These are phyloP conservation scores for Sarcoramphus papa DNA, from an alignment of 2,797 vertebrate genomes.

Conservation along the genomic window DNA sequence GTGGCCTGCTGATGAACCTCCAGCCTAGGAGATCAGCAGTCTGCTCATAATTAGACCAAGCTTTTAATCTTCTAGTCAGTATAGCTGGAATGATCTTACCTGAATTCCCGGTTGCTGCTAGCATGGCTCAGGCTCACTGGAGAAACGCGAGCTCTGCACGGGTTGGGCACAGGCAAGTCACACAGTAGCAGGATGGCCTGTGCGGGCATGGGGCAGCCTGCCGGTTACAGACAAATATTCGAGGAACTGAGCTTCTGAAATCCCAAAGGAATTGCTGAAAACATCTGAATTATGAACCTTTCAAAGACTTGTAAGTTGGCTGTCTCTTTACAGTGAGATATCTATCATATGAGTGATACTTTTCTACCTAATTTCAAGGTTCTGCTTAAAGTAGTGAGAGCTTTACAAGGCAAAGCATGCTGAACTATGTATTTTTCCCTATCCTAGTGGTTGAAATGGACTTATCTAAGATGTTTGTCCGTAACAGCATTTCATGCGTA, in stretches of 20 bases:
- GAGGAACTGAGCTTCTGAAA: not conserved
- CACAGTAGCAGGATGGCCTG: fast-evolving
- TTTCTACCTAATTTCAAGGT: not conserved
- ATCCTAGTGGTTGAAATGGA: not conserved
- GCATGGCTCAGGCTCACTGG: too few relatives aligned
- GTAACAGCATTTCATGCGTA: not conserved
- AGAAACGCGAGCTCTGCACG: fast-evolving
- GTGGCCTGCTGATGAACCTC: not conserved
- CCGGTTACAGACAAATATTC: not conserved
- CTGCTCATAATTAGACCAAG: not conserved
- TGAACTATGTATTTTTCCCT: not conserved
- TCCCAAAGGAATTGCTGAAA: not conserved
- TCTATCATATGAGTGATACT: not conserved
- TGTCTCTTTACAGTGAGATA: not conserved
- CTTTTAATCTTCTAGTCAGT: not conserved
- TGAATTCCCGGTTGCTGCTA: fast-evolving
- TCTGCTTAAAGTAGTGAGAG: not conserved
- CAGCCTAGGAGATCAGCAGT: not conserved
- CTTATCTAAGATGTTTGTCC: not conserved
- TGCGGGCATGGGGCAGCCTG: not conserved
- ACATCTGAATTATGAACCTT: not conserved
- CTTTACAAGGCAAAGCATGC: not conserved
- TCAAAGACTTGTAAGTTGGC: not conserved
- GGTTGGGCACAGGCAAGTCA: fast-evolving
- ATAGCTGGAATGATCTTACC: not conserved